Evolutionary conservation across 2,888 invertebrate genomes (phyloP), one percentile per base, ranked within the genome.

Genomic region (Raillietiella orientalis): DNA sequence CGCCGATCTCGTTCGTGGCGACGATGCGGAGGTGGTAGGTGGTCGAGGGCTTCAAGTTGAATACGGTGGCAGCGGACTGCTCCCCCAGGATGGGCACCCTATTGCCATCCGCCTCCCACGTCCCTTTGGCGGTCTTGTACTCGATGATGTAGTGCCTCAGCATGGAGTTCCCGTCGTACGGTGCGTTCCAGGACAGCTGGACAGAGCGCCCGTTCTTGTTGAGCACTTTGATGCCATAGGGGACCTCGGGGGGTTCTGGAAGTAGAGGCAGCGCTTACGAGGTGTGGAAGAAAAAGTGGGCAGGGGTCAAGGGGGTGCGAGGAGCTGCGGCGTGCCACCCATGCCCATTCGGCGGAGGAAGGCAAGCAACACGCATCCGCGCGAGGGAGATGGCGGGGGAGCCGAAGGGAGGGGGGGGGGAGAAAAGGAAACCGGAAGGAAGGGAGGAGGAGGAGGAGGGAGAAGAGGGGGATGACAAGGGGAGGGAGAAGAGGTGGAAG

Each of bases 21-120:
- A 79, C 70, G 39, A 87, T 74, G 34, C 79, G 58, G 36, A 84
- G 62, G 42, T 84, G 77, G 43, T 87, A 87, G 2, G 75, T 74
- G 3, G 82, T 82, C 16, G 79, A 75, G 14, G 82, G 82, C 37
- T 69, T 59, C 5, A 82, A 53, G 41, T 72, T 75, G 43, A 70
- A 72, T 6, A 79, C 75, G 33, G 74, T 72, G 21, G 75, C 77
- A 49, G 75, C 70, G 16, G 69, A 71, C 33, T 74, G 67, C 37
- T 71, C 66, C 31, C 75, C 75, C n/a, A 75, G 75, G 8, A 77
- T 74, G 35, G 75, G 56, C 26, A 77, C 75, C 29, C 71, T 58
- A 45, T 77, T 75, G 37, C 74, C 69, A 43, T 74, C 72, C 34
- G 63, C 61, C 38, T 70, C 74, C 69, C 69, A 69, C 14, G 61